Conservation (phyloP, 2,113 vertebrate genomes). For the Ariopsis seemanni region DNA sequence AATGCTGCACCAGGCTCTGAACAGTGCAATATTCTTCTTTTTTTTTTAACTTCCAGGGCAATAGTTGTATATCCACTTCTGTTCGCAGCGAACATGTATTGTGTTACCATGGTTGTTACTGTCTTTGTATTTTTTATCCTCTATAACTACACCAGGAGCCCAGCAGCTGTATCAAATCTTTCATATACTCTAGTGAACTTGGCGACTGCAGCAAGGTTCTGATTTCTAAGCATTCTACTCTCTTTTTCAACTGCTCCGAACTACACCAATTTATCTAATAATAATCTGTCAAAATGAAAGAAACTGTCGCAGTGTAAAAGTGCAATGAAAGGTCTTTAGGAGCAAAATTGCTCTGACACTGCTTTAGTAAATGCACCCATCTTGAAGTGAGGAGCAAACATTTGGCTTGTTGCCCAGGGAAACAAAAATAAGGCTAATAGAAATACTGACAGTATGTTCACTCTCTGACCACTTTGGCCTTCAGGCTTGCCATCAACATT, state of each 20-base stretch:
- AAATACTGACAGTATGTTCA: constrained; percentile 8
- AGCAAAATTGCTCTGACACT: not conserved
- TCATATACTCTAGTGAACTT: not conserved
- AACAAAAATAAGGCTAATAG: constrained; percentile 28
- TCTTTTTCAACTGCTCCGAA: not conserved
- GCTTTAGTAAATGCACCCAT: not conserved
- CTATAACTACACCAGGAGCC: not conserved
- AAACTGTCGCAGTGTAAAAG: not conserved
- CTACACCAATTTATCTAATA: not conserved
- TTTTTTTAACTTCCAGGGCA: too few species aligned
- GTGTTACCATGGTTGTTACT: not conserved
- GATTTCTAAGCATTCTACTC: not conserved
- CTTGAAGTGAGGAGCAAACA: constrained; percentile 20
- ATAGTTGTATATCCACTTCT: not conserved
- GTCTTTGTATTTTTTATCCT: not conserved
- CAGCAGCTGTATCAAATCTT: not conserved
- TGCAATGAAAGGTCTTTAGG: constrained; percentile 28
- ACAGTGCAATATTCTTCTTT: not conserved
- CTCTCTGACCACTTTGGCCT: constrained; percentile 2
- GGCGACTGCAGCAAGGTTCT: not conserved
- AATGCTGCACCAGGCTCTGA: not conserved
- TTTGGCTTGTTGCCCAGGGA: constrained; percentile 40
- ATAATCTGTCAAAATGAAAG: constrained; percentile 8
- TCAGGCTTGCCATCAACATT: constrained; percentile 12
- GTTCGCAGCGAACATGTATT: not conserved